Evolutionary conservation across 2,888 invertebrate genomes (phyloP), one percentile per base, ranked within the genome.

Genomic region (Diarsia dahlii): DNA sequence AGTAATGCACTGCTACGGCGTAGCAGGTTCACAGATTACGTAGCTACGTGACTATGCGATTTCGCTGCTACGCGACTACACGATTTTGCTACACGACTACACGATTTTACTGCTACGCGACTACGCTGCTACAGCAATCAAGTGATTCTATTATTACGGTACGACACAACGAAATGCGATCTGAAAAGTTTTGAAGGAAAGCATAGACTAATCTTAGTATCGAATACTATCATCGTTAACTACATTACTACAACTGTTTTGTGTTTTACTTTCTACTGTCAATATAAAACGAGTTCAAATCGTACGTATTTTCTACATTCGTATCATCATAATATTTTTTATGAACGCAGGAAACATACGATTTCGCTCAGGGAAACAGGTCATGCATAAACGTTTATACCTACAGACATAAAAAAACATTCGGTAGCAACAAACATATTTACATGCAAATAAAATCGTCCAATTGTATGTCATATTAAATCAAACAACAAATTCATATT

Each of bases 381-480:
- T 71, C 84, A 67, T 68, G 63, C 58, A 69, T 77, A 60, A 82
- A 65, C 78, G 52, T 54, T 80, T 50, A 68, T 77, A 77, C 58
- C 28, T 66, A 56, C 64, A 66, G 56, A 71, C 56, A 64, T 73
- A 67, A 62, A 84, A 73, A 69, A 68, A 60, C 56, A 69, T 74
- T 66, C 45, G 69, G 48, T n/a, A 65, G n/a, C 52, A 68, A 20
- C 39, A 60, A 71, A 72, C 70, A 70, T 75, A 69, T 73, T 78
- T 63, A 82, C 76, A 86, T 80, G 72, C 70, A 80, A 86, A 86
- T 83, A 80, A 71, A 74, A 86, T 74, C 65, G 70, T 79, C 72
- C 80, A 80, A 83, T 84, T 86, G 70, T 71, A 76, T 64, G 84
- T 76, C 84, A 75, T 75, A 80, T 74, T 86, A 84, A 83, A 84